Base-by-base conservation (phyloP, 2,113 vertebrate genomes). In the Dipodomys spectabilis region DNA sequence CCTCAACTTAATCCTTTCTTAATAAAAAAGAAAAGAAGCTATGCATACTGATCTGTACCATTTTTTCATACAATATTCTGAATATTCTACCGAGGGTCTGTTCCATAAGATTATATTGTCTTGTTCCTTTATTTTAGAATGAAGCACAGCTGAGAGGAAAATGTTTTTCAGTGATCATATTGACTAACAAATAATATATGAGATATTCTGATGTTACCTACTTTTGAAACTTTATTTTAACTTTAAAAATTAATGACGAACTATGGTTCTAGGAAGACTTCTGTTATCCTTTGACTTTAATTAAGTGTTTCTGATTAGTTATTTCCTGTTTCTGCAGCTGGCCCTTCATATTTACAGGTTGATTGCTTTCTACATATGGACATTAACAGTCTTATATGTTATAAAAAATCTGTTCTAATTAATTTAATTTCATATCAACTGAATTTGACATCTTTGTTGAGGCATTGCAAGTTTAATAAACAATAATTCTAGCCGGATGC, bases 291-390 rank as follows among this genome's bases (percentile, higher is more conserved):
- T 71, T 62, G 32, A 35, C 57, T 90, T 94, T 88, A 75, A 82
- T 95, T 68, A 79, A 85, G 20, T 45, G 12, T 87, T 96, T 85
- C 30, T 93, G 64, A 80, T 93, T 91, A 91, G 39, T 73, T 90
- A 32, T 53, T 94, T n/a, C 35, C 81, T 91, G 64, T 57, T 60
- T 87, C 15, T 81, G 12, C 30, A 6, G 25, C 57, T 78, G 64
- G 90, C 57, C n/a, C 35, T 64, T 93, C 20, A n/a, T 88, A 74
- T 93, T 90, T 92, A 78, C 9, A 74, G 49, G 88, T 49, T 68
- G 44, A 39, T 27, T 93, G 74, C 57, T 74, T 78, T 96, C 49
- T 85, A 13, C 30, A 35, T 88, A 15, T 75, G 82, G 30, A 28
- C 18, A 65, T 82, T 88, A 81, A 73, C 7, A 77, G 69, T 82